Base-by-base conservation (phyloP, 2,113 vertebrate genomes). In the Triplophysa dalaica region DNA sequence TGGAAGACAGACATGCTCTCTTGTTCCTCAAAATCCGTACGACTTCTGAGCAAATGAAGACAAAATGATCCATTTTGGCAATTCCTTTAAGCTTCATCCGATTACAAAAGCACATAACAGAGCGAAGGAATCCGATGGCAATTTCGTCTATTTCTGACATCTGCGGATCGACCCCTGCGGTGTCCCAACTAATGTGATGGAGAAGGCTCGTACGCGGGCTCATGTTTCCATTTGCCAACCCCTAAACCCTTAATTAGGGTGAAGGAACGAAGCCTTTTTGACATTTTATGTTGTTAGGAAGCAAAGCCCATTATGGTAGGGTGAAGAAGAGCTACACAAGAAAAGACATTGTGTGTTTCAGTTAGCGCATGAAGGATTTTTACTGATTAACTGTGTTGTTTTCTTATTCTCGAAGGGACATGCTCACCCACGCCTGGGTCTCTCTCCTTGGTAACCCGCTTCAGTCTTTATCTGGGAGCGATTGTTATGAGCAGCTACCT, bases 401-500 rank as follows among this genome's bases (percentile, higher is more conserved):
- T 69, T 50, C 2, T 19, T n/a, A 58, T 41, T 38, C 29, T 60
- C 2, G 1, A 7, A 58, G 70, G 12, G 7, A 60, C 26, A 56
- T 3, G n/a, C n/a, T 56, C 69, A 72, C 69, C 26, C 69, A 58
- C 26, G 33, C 70, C 19, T 45, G 12, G 21, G 41, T 75, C 16
- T 75, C 45, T 75, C 21, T 62, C 26, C 26, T n/a, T 54, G 45
- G 68, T 70, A 41, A 74, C 70, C 70, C 19, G 24, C 56, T 74
- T 62, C 56, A 74, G 17, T 61, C 58, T 75, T 9, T 61, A 62
- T 48, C 38, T 10, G 1, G 33, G 24, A 62, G 72, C 72, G 26
- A 75, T 58, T 72, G 70, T 72, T 72, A 70, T 22, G 41, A 61
- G 33, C 29, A 43, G n/a, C 70, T 60, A 75, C 72, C 58, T 75